phyloP scores from a whole-genome alignment of 1,140 invertebrate genomes.

The Stegodyphus dumicola region DNA sequence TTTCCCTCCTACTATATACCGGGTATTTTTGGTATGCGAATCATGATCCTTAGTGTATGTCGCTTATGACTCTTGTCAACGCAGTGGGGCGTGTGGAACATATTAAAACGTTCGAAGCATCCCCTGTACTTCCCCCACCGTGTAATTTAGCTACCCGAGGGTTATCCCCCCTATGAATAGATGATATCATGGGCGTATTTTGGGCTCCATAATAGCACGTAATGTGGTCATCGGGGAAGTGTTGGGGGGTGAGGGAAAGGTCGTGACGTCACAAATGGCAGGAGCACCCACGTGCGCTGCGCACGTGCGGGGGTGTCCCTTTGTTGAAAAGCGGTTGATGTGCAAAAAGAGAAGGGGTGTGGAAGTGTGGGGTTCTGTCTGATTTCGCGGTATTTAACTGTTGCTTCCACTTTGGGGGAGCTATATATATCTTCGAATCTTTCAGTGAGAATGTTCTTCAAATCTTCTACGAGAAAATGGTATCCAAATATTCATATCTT shows the following conservation, averaged over 20 bases:
- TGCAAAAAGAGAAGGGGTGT: background rate
- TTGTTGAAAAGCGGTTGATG: background rate
- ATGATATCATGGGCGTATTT: slow-evolving; percentile 5
- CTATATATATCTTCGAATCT: too few species aligned
- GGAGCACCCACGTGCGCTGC: background rate
- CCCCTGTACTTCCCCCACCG: background rate
- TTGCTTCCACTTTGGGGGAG: background rate
- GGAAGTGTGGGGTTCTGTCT: too few species aligned
- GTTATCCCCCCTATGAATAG: slow-evolving; percentile 1
- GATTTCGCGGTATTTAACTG: background rate
- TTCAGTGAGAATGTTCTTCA: too few species aligned
- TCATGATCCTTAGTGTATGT: background rate
- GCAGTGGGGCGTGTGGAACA: slow-evolving; percentile 13
- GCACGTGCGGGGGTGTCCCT: background rate
- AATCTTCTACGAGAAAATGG: too few species aligned
- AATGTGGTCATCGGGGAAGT: background rate
- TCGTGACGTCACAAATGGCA: background rate
- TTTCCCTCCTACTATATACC: background rate
- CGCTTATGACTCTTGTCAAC: slow-evolving; percentile 8
- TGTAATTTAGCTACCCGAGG: too few species aligned
- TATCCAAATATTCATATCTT: too few species aligned
- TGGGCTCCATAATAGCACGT: background rate
- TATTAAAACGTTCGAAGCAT: background rate
- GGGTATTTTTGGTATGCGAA: background rate
- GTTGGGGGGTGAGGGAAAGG: background rate